These are phyloP conservation scores for Sclerodermus sp. DNA, from an alignment of 2,888 invertebrate species.

Conservation along the genomic window DNA sequence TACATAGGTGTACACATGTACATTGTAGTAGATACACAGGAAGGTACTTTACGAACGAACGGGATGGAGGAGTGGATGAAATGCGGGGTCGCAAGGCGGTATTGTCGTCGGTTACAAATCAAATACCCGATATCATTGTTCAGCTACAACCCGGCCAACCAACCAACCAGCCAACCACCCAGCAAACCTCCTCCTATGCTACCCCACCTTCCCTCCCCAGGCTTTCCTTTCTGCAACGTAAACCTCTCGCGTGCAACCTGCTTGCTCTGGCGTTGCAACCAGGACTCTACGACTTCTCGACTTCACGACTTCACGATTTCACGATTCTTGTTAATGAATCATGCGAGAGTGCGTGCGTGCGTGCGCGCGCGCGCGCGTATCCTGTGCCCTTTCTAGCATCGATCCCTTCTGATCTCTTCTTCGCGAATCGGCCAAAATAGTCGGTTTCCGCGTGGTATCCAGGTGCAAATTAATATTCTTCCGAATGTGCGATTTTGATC, in stretches of 20 bases:
- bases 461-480: too few relatives aligned
- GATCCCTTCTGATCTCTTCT: too few relatives aligned
- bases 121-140: constrained; percentile 58
- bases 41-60: neutral
- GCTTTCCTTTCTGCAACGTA: too few relatives aligned
- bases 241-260: too few relatives aligned
- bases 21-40: too few relatives aligned
- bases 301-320: neutral
- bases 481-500: too few relatives aligned
- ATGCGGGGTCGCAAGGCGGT: constrained; percentile 47
- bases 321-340: neutral
- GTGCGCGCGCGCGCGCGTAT: too few relatives aligned
- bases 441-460: too few relatives aligned
- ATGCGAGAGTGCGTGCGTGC: neutral
- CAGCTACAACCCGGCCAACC: constrained; percentile 36
- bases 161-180: constrained; percentile 31
- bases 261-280: too few relatives aligned
- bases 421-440: too few relatives aligned
- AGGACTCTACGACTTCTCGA: neutral
- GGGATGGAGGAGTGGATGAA: constrained; percentile 24
- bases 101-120: constrained; percentile 58
- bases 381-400: too few relatives aligned
- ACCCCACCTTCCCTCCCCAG: neutral
- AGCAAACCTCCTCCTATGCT: constrained; percentile 16
- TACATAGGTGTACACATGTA: too few relatives aligned